Evolutionary conservation across 2,888 invertebrate genomes (phyloP).

Genomic region (Falcaria lacertinaria): DNA sequence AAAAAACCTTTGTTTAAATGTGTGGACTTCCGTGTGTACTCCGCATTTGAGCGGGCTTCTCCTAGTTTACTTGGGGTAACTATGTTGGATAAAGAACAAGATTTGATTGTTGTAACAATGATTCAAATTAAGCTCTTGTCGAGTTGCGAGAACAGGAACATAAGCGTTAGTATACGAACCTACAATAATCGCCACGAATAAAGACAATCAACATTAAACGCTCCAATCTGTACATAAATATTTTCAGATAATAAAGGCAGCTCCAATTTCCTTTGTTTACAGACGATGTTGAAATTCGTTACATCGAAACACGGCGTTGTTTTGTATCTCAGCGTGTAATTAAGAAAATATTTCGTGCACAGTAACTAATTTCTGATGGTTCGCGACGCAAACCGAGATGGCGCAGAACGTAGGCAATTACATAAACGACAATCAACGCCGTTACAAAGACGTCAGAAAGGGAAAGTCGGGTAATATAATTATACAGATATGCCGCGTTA

Average conservation of each 20-base stretch:
- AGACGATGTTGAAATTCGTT: conserved; percentile 29
- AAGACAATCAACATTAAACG: not conserved
- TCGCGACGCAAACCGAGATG: conserved; percentile 41
- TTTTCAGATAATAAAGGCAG: conserved; percentile 10
- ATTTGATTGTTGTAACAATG: too few relatives aligned
- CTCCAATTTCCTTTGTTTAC: conserved; percentile 16
- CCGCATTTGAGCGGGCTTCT: too few relatives aligned
- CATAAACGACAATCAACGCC: conserved; percentile 67
- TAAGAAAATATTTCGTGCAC: conserved; percentile 59
- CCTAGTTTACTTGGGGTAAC: too few relatives aligned
- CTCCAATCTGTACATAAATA: conserved; percentile 14
- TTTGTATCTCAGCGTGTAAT: conserved; percentile 46
- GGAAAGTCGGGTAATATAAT: conserved; percentile 68
- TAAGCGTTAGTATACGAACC: not conserved
- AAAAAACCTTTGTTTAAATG: conserved; percentile 16
- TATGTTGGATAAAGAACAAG: too few relatives aligned
- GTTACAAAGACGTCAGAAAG: conserved; percentile 58
- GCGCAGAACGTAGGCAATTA: conserved; percentile 66
- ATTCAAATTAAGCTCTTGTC: too few relatives aligned
- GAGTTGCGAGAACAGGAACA: too few relatives aligned
- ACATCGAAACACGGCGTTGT: conserved; percentile 33
- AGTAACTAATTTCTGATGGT: conserved; percentile 51
- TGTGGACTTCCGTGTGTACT: too few relatives aligned
- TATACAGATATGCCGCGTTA: conserved; percentile 62
- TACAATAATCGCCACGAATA: conserved; percentile 8